phyloP scores from a whole-genome alignment of 1,140 invertebrate species.

The Stegodyphus mimosarum region DNA sequence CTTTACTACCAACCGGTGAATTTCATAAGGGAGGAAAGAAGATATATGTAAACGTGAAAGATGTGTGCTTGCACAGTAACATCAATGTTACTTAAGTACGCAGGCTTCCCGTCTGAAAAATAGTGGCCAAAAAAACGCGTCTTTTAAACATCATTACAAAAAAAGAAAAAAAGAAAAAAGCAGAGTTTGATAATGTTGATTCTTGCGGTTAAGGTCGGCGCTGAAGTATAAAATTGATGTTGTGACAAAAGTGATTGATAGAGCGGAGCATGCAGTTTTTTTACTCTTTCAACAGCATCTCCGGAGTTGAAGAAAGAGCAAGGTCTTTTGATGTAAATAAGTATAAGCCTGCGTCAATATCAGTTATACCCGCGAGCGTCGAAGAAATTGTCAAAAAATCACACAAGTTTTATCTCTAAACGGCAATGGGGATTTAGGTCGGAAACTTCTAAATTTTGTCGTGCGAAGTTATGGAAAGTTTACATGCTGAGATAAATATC shows the following conservation, averaged over 20 bases:
- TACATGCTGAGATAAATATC: conserved; percentile 38
- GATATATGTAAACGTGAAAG: too few species aligned
- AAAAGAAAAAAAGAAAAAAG: conserved; percentile 10
- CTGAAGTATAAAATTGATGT: conserved; percentile 58
- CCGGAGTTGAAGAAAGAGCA: conserved; percentile 21
- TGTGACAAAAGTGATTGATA: conserved; percentile 60
- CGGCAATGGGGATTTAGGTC: conserved; percentile 55
- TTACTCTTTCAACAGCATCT: conserved; percentile 14
- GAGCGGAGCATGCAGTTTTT: conserved; percentile 14
- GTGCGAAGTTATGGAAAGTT: conserved; percentile 48
- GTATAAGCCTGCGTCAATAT: conserved; percentile 54
- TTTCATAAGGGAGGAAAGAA: too few species aligned
- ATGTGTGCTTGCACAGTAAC: background rate
- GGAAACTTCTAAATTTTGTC: conserved; percentile 55
- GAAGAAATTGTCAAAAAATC: conserved; percentile 59
- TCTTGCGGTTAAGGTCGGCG: conserved; percentile 36
- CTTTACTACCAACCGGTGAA: too few species aligned
- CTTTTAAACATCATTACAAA: conserved; percentile 44
- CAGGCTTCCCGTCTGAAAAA: background rate
- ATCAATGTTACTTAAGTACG: conserved; percentile 13
- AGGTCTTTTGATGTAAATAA: conserved; percentile 50
- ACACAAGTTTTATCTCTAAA: conserved; percentile 57
- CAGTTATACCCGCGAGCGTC: conserved; percentile 44
- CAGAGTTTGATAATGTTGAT: conserved; percentile 55
- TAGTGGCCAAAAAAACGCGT: background rate